Conservation (phyloP, 2,888 invertebrate species). For the Eumerus sabulonum region DNA sequence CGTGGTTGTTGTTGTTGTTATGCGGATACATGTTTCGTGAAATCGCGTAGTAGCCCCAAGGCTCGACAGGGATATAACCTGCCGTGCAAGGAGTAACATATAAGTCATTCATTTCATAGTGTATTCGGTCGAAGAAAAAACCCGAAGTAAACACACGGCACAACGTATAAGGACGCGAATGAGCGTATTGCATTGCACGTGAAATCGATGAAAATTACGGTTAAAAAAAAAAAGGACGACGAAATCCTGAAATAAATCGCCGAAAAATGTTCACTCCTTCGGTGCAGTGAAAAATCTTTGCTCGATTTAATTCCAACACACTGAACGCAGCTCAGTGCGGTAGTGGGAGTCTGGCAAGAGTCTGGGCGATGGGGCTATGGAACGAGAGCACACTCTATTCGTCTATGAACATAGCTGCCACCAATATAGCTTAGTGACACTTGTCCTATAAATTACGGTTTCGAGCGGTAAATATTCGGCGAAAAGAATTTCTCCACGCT, state of each 20-base stretch:
- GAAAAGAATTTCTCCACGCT: slow-evolving; percentile 55
- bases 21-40: slow-evolving; percentile 41
- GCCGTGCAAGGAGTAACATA: slow-evolving; percentile 10
- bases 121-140: slow-evolving; percentile 31
- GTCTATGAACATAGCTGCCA: slow-evolving; percentile 5
- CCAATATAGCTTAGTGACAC: slow-evolving; percentile 47
- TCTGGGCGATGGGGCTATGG: no score
- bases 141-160: slow-evolving; percentile 26
- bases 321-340: no score
- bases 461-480: slow-evolving; percentile 63
- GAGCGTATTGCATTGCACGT: slow-evolving; percentile 13
- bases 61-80: slow-evolving; percentile 17
- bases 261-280: slow-evolving; percentile 34
- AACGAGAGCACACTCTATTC: neutral
- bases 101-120: slow-evolving; percentile 55
- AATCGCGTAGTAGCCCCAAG: slow-evolving; percentile 34
- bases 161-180: no score
- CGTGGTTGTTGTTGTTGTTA: neutral
- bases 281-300: slow-evolving; percentile 30
- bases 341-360: no score
- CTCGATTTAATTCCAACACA: slow-evolving; percentile 41
- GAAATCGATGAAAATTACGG: slow-evolving; percentile 48
- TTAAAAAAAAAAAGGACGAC: slow-evolving; percentile 38
- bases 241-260: slow-evolving; percentile 53
- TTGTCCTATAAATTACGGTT: slow-evolving; percentile 64